Base-by-base conservation (phyloP, 2,797 vertebrate species). In the Myotis pilosus region DNA sequence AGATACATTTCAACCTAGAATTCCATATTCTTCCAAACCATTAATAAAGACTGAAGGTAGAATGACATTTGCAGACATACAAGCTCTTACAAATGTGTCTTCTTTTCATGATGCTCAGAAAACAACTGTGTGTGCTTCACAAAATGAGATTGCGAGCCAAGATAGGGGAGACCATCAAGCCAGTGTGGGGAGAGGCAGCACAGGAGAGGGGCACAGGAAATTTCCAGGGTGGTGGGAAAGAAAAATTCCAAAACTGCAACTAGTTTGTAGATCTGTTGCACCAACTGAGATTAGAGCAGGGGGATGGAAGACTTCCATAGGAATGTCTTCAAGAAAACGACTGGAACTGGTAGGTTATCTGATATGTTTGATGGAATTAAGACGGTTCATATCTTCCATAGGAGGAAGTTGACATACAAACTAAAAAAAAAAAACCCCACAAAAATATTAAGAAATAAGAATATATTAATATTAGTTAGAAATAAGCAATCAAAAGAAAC, bases 81-180 rank as follows among this genome's bases (percentile, higher is more conserved):
- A 80, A 36, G 3, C 44, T 57, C 62, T 81, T 60, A 57, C 28
- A 72, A 64, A 87, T 22, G 8, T 55, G 28, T 62, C 47, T 81
- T 16, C 80, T 91, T 85, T 87, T 69, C 66, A n/a, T 62, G 57
- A 55, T 87, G 28, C 81, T 85, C 19, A 44, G 84, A 96, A 81
- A 53, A 28, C 19, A 71, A 15, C 16, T 74, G 22, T 81, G 8
- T 72, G 25, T 81, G 38, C 30, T 64, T 69, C 38, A 85, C 47
- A 84, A 41, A 68, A 22, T 8, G 33, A 91, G 49, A 53, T 5
- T 25, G 53, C 7, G 85, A 86, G 72, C 22, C 62, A 41, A 66
- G 62, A 66, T 51, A 60, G n/a, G 66, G 57, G 60, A 84, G 15
- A 53, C 23, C 4, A 17, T 36, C 30, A 82, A 25, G n/a, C 57